phyloP scores from a whole-genome alignment of 1,140 invertebrate genomes.

The Tetragnatha versicolor region DNA sequence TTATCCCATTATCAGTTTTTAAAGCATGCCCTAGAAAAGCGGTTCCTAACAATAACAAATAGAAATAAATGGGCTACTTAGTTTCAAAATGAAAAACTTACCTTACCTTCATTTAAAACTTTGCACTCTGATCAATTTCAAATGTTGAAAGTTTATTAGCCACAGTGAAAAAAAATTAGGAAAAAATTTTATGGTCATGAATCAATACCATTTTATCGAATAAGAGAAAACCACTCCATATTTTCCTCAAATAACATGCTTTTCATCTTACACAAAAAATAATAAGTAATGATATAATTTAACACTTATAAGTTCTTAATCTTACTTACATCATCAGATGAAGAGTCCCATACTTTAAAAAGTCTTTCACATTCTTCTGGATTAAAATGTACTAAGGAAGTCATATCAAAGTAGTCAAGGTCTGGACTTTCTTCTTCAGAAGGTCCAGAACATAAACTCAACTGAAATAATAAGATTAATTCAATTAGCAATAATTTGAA shows the following conservation, averaged over 20 bases:
- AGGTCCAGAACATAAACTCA: not conserved
- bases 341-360: not conserved
- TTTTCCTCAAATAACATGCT: not conserved
- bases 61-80: too few species aligned
- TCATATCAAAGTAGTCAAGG: not conserved
- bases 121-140: too few species aligned
- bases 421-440: not conserved
- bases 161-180: not conserved
- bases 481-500: not conserved
- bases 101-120: too few species aligned
- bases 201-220: not conserved
- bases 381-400: not conserved
- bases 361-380: conserved; percentile 9
- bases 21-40: too few species aligned
- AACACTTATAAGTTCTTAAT: not conserved
- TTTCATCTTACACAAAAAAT: not conserved
- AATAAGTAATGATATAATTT: not conserved
- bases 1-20: too few species aligned
- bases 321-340: not conserved
- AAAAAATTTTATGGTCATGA: not conserved
- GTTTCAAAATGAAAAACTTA: too few species aligned
- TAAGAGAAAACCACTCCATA: not conserved
- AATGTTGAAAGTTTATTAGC: not conserved
- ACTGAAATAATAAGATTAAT: not conserved
- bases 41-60: too few species aligned